These are phyloP conservation scores for Aquatica leii DNA, from an alignment of 2,888 invertebrate species.

Conservation along the genomic window DNA sequence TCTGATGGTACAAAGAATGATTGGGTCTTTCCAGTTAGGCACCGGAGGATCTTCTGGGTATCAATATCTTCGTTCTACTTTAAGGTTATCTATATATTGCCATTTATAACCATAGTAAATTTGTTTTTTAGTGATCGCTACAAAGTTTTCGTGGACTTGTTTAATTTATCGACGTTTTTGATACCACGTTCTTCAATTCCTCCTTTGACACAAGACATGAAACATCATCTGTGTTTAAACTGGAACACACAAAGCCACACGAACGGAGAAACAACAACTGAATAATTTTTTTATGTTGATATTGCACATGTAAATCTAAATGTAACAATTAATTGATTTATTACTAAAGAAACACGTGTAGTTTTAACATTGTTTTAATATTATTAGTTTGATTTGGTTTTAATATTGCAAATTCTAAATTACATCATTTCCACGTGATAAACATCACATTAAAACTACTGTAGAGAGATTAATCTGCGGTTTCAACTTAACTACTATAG, in stretches of 20 bases:
- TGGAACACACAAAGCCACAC: conserved; percentile 9
- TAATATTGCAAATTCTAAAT: no score
- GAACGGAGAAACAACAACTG: conserved; percentile 8
- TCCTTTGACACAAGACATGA: conserved; percentile 84
- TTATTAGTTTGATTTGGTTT: no score
- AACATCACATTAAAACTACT: no score
- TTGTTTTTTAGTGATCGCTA: conserved; percentile 87
- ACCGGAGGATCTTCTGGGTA: conserved; percentile 99
- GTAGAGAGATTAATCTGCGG: no score
- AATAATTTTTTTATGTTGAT: no score
- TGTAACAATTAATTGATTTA: no score
- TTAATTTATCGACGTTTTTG: conserved; percentile 96
- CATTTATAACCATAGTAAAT: background rate
- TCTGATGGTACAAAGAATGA: conserved; percentile 98
- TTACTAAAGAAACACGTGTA: no score
- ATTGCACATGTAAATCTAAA: no score
- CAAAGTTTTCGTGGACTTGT: conserved; percentile 97
- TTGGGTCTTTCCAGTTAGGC: conserved; percentile 94
- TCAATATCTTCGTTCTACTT: conserved; percentile 94
- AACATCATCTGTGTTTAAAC: conserved; percentile 68
- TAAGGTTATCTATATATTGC: conserved; percentile 72
- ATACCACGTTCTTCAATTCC: conserved; percentile 93
- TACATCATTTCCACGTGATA: no score
- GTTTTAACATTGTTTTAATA: no score
- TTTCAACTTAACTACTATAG: no score